Evolutionary conservation across 2,888 invertebrate genomes (phyloP), one percentile per base, ranked within the genome.

Genomic region (Lasioglossum malachurum): DNA sequence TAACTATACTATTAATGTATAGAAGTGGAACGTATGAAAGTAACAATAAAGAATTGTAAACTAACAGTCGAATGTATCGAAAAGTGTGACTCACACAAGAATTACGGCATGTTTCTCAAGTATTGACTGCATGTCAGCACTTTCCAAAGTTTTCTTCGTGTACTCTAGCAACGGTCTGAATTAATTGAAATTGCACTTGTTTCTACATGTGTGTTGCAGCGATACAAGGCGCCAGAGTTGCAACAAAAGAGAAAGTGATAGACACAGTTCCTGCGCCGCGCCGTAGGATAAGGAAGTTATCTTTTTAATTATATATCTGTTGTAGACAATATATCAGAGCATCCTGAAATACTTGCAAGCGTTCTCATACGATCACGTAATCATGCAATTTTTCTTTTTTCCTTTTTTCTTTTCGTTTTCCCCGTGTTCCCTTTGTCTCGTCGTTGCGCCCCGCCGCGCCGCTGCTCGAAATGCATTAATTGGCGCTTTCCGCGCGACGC

Each of bases 401-500:
- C 10, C 3, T 38, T 38, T 23, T n/a, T 38, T 38, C 8, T n/a
- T 38, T 38, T 23, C 41, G 27, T 64, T 76, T 76, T 64, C 8
- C 27, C 60, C 12, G 31, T 10, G 27, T 46, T 14, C 41, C 41
- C 19, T 67, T 41, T 67, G 53, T 46, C 38, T 16, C 67, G 49
- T 38, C 75, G 46, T 80, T 53, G 27, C 80, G 49, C 57, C 23
- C 57, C 12, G n/a, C 53, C 53, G 10, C 53, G 53, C 1, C 19
- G 19, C 23, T 41, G n/a, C 16, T 69, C 27, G 53, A 75, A 53
- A 31, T 14, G 69, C 44, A 80, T 75, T 80, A 80, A 80, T 71
- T 35, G 41, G 19, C 67, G 80, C 31, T 64, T 57, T 71, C 31
- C 49, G 16, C 31, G 16, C 53, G 16, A 23, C 38, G 75, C 31